phyloP scores from a whole-genome alignment of 2,888 invertebrate genomes.

The Aporophyla lueneburgensis region DNA sequence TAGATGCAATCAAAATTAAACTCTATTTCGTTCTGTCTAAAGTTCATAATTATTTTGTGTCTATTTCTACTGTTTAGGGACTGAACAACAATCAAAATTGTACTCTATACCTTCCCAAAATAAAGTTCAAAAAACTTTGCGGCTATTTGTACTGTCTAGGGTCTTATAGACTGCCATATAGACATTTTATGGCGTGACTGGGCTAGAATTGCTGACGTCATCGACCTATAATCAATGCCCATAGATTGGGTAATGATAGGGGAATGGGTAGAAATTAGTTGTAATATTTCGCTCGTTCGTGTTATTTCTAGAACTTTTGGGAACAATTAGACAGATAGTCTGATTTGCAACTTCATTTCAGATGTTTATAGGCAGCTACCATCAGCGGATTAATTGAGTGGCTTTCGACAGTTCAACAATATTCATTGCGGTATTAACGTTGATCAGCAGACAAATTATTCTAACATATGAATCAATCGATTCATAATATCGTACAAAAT shows the following conservation, averaged over 20 bases:
- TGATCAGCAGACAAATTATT: no score
- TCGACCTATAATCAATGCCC: constrained; percentile 52
- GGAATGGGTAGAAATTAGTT: constrained; percentile 31
- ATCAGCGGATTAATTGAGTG: no score
- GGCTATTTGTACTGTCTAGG: constrained; percentile 4
- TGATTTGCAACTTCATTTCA: neutral
- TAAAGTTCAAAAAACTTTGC: constrained; percentile 31
- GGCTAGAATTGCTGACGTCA: constrained; percentile 64
- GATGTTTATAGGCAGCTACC: no score
- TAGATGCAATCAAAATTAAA: constrained; percentile 9
- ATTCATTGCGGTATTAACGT: no score
- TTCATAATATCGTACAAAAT: no score
- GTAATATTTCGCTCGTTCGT: constrained; percentile 3
- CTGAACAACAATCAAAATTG: neutral
- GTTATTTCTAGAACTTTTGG: neutral
- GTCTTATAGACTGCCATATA: constrained; percentile 34
- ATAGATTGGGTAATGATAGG: constrained; percentile 38
- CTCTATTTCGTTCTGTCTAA: fast-evolving
- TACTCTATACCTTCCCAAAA: fast-evolving
- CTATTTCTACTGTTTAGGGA: constrained; percentile 18
- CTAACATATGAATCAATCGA: no score
- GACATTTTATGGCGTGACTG: constrained; percentile 61
- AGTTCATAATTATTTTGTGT: constrained; percentile 11
- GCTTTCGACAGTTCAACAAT: no score
- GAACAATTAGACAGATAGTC: neutral